Evolutionary conservation across 2,797 vertebrate species (phyloP), one percentile per base, ranked within the genome.

Genomic region (Gobionotothen gibberifrons): DNA sequence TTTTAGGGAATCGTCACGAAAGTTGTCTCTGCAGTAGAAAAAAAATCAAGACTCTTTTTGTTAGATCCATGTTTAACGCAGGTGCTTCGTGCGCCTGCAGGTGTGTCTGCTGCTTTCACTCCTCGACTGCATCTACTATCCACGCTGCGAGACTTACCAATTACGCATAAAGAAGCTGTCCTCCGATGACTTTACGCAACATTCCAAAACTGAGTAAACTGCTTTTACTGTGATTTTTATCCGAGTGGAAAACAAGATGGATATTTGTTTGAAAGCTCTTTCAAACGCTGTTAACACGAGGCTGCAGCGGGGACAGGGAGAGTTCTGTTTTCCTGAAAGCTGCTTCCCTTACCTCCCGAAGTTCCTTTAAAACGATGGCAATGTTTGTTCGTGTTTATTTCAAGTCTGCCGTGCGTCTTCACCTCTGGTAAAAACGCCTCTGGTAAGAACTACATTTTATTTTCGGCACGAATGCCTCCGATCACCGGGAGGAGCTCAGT

Each of bases 1-100:
- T 21, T 9, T 9, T 9, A 8, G n/a, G 15, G 44, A 65, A 9
- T 58, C 40, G 3, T 46, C 9, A 3, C 46, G 29, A 15, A 84
- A 85, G 70, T 82, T 74, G 57, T 51, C 15, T 55, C 47, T 8
- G n/a, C 62, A 66, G 49, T 44, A 40, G 36, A 17, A 48, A 64
- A 60, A 21, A 14, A 64, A 67, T 71, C 56, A 8, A n/a, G 16
- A 22, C 6, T 62, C 5, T 67, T 70, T 55, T 29, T 16, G 56
- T 65, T 12, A 43, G 58, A 80, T 64, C 65, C 42, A 14, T 53
- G 65, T 9, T 29, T 57, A 62, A 15, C 55, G 79, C 81, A 86
- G 85, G 79, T 87, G 87, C 79, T 17, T 54, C 39, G 7, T 56
- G 21, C 51, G 68, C 77, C 76, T 68, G 87, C 82, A 88, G 86